Evolutionary conservation across 2,797 vertebrate species (phyloP).

Genomic region (Brachyrhaphis roseni): DNA sequence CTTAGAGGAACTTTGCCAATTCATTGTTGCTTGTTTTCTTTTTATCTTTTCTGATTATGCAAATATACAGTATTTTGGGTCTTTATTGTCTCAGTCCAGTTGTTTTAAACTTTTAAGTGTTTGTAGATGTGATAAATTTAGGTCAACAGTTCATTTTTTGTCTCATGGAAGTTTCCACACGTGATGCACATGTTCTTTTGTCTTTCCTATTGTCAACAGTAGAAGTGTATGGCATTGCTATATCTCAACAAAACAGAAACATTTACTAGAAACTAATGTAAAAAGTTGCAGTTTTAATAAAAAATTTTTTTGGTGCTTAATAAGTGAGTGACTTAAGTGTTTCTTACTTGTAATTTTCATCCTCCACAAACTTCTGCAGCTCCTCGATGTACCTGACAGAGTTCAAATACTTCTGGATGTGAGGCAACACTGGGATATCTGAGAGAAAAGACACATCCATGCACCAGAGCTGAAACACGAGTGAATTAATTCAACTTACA

Average conservation of each 20-base stretch:
- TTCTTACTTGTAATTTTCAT: slow-evolving; percentile 98
- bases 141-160: background rate
- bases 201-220: background rate
- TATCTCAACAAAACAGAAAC: background rate
- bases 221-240: background rate
- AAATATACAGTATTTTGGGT: background rate
- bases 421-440: slow-evolving; percentile 95
- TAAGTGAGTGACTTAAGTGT: background rate
- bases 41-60: background rate
- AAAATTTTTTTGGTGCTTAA: no score
- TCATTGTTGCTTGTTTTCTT: background rate
- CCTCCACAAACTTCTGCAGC: slow-evolving; percentile 98
- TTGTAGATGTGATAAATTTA: background rate
- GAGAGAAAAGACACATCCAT: slow-evolving; percentile 24
- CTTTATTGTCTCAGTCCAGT: background rate
- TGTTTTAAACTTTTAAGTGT: background rate
- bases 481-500: background rate
- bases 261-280: background rate
- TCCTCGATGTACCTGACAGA: slow-evolving; percentile 98
- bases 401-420: slow-evolving; percentile 98
- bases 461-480: slow-evolving; percentile 10
- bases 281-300: background rate
- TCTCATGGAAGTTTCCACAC: background rate
- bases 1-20: background rate
- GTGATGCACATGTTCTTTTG: background rate